These are phyloP conservation scores for Premnoplex brunnescens DNA, from an alignment of 2,797 vertebrate species.

Conservation along the genomic window DNA sequence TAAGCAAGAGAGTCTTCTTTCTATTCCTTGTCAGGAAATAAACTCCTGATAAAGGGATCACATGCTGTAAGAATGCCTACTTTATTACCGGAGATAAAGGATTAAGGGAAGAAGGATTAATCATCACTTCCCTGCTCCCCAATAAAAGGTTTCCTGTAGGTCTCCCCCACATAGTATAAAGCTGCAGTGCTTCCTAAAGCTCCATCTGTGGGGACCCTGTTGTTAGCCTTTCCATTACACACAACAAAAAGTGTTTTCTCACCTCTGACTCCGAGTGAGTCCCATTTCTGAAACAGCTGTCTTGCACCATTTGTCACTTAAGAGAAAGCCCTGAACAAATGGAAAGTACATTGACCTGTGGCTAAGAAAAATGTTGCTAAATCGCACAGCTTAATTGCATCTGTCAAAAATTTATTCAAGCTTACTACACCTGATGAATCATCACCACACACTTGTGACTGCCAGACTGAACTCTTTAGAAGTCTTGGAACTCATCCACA, in stretches of 20 bases:
- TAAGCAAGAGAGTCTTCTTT: not conserved
- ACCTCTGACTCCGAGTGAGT: constrained; percentile 15
- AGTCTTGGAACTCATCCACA: constrained; percentile 12
- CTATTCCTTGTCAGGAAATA: not conserved
- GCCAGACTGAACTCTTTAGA: not conserved
- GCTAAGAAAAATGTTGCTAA: constrained; percentile 56
- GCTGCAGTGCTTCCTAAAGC: not conserved
- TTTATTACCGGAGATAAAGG: not conserved
- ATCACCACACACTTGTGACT: not conserved
- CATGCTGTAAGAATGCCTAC: not conserved
- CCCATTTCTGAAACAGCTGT: constrained; percentile 23
- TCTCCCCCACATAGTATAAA: not conserved
- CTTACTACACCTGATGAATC: constrained; percentile 51
- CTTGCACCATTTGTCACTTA: constrained; percentile 22
- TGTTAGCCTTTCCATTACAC: not conserved
- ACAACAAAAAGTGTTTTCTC: constrained; percentile 20
- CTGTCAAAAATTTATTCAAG: constrained; percentile 41
- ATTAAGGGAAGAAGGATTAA: not conserved
- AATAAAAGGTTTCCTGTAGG: not conserved
- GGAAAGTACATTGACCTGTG: constrained; percentile 22
- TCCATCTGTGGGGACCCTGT: not conserved
- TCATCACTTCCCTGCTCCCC: accelerated
- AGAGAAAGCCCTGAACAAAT: constrained; percentile 41
- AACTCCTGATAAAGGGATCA: not conserved
- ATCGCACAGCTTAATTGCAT: constrained; percentile 35